Base-by-base conservation (phyloP, 2,888 invertebrate species). In the Odiellus spinosus region DNA sequence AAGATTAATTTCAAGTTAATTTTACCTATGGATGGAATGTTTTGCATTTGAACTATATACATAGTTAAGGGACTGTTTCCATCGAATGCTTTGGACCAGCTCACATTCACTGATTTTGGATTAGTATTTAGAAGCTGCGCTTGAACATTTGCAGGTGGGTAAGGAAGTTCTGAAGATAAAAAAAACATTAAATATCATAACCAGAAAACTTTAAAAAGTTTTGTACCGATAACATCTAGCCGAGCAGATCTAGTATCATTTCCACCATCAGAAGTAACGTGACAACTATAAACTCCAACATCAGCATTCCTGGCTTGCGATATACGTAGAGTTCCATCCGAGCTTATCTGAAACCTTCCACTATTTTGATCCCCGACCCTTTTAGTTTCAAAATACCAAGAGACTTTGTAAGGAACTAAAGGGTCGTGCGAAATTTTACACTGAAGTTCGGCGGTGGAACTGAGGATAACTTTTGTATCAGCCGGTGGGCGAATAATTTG, bases 41-140 rank as follows among this genome's bases (percentile, higher is more conserved):
- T 81, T 53, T 90, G 75, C 65, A 81, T 82, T 64, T 96, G 90
- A 46, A 96, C 76, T 54, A 88, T 86, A 65, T 84, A 96, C 63
- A 88, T 85, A 59, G 82, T 76, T 49, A 95, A 81, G 10, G 88
- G 87, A 61, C 90, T 90, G 66, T 98, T 95, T 46, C 98, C 98
- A 69, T 96, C 88, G 66, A 95, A 98, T 21, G 90, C 90, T 0
- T 88, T 83, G 11, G 82, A 82, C 95, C 96, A 98, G 17, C 81
- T 80, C 3, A 96, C 78, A 61, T 90, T 86, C 53, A 95, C 84
- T 21, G 84, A 82, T 47, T 70, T 62, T 76, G 76, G 64, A 39
- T 63, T 80, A 62, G 54, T 80, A 70, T 65, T 63, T 40, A 68
- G 59, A 34, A 73, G 60, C 6, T 60, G 60, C 0, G 90, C 93